Evolutionary conservation across 1,140 invertebrate species (phyloP), one percentile per base, ranked within the genome.

Genomic region (Calephelis nemesis): DNA sequence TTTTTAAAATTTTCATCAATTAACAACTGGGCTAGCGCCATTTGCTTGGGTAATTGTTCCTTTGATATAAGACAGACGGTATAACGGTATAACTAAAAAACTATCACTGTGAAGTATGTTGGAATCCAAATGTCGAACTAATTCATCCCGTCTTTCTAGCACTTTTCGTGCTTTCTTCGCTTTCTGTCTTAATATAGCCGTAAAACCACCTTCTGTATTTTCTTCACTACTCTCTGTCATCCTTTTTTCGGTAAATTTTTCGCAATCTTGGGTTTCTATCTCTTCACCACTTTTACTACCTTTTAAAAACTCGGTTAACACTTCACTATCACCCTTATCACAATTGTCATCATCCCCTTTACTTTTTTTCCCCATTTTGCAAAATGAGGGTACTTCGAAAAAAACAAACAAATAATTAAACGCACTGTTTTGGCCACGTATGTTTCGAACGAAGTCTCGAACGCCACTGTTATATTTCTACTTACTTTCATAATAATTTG

Each of bases 1-100:
- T 70, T 69, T 10, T 63, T 65, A 15, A 78, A 74, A 63, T 73
- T 73, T 54, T 72, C 63, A 7, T 68, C 49, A 47, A 54, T 67
- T 10, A 80, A 54, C 49, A 75, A 40, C 62, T 74, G 75, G 7
- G 73, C 79, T 30, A 78, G 13, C n/a, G 42, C 62, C 62, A 63
- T 64, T 54, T 54, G 52, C 10, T 54, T 30, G 19, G 19, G 52
- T 19, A 54, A 54, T 54, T 19, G 9, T 5, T 54, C 50, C 13
- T 13, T 30, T 9, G 50, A 54, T 54, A 19, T 19, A 19, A 54
- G 52, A 9, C 52, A 54, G 19, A 54, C 52, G 15, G 15, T 19
- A 7, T 54, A n/a, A n/a, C n/a, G n/a, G n/a, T n/a, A n/a, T n/a
- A n/a, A n/a, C n/a, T n/a, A n/a, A 15, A 30, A 54, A 5, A 19